Evolutionary conservation across 2,113 vertebrate genomes (phyloP), one percentile per base, ranked within the genome.

Genomic region (Periophthalmus modestus): DNA sequence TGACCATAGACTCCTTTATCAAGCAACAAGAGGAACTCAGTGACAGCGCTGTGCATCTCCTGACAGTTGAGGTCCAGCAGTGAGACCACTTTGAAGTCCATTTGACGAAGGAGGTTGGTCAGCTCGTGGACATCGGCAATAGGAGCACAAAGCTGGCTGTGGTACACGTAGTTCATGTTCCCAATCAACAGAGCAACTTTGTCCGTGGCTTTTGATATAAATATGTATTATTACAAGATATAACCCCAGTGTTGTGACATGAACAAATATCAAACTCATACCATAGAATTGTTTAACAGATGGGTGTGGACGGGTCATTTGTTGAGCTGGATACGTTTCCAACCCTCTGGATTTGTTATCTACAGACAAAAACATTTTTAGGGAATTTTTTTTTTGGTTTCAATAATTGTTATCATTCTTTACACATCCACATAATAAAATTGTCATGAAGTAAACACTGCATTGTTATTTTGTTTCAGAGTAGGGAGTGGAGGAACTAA

Each of bases 31-130:
- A 96, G 91, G 89, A 96, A 96, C 87, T 95, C 95, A 0, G 90
- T 85, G 0, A 96, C 95, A 0, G 95, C 95, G 47, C 93, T 95
- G 82, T 95, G 90, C 95, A 96, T 96, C 90, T 96, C 95, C 0
- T 93, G 93, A 68, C 91, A 92, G 93, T 94, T 11, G 66, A 96
- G 95, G 89, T 96, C 95, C 23, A 96, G 92, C 82, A 96, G 90
- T 0, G 95, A 95, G 48, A 96, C 95, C 82, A 96, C 95, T 82
- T 95, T 96, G 86, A 96, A 96, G 89, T 96, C 90, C 12, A 96
- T 91, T 84, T 96, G 95, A 71, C 92, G 84, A 48, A 96, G 93
- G n/a, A 94, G 90, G 82, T 94, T 91, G 33, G 92, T 73, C 16
- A 96, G 78, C 82, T 95, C 90, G 0, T 96, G 94, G 58, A 96